Conservation (phyloP, 30 jellyfish, hydroid and myxozoan genomes). For the Pseudorhiza aurosa region DNA sequence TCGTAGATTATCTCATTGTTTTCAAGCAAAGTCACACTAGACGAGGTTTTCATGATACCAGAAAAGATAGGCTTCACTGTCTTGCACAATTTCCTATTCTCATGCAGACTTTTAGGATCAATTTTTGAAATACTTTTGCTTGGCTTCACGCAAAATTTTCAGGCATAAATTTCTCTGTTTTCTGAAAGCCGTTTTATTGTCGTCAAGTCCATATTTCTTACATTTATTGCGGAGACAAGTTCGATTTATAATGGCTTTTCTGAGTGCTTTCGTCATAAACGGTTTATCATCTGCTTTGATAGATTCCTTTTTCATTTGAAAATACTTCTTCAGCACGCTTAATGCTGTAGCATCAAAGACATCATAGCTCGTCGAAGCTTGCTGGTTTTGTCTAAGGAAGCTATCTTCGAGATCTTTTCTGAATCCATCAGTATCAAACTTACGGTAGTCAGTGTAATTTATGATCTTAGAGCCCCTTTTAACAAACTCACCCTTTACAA, state of each 20-base stretch:
- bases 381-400: no score
- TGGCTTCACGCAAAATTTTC: slow-evolving; percentile 21
- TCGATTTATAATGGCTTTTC: slow-evolving; percentile 1
- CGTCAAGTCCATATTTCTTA: not conserved
- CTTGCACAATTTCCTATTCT: not conserved
- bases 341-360: not conserved
- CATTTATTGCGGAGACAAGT: not conserved
- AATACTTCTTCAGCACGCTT: not conserved
- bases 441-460: not conserved
- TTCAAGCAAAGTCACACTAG: slow-evolving; percentile 23
- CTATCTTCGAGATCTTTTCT: not conserved
- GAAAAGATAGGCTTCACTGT: slow-evolving; percentile 20
- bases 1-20: slow-evolving; percentile 6
- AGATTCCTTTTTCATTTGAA: not conserved
- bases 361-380: not conserved
- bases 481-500: slow-evolving; percentile 1
- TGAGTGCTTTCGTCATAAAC: slow-evolving; percentile 4
- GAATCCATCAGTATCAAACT: not conserved
- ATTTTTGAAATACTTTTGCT: not conserved
- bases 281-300: not conserved
- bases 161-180: slow-evolving; percentile 10
- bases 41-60: slow-evolving; percentile 11
- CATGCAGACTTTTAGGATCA: not conserved
- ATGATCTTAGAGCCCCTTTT: slow-evolving; percentile 8
- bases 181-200: slow-evolving; percentile 4